Conservation (phyloP, 2,797 vertebrate species). For the Clarias platycephalus region DNA sequence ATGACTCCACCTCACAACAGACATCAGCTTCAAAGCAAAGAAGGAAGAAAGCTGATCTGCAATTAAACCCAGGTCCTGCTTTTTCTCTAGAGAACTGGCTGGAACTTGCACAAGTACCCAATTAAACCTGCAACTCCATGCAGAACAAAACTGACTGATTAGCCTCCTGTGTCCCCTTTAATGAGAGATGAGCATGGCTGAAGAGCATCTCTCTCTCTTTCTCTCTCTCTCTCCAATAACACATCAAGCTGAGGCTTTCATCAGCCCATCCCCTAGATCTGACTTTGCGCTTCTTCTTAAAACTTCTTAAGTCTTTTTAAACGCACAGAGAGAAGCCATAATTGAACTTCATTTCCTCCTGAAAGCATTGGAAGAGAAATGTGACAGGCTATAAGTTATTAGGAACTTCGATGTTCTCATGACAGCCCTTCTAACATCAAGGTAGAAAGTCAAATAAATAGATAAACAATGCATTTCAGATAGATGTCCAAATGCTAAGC, state of each 20-base stretch:
- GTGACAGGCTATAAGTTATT: constrained; percentile 38
- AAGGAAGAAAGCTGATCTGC: constrained; percentile 50
- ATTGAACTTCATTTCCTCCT: constrained; percentile 47
- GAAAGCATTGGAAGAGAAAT: constrained; percentile 40
- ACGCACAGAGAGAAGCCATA: constrained; percentile 30
- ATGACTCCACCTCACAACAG: constrained; percentile 20
- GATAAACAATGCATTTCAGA: constrained; percentile 20
- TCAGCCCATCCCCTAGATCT: constrained; percentile 24
- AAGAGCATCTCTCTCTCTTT: constrained; percentile 26
- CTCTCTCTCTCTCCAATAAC: constrained; percentile 24
- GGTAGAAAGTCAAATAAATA: constrained; percentile 15
- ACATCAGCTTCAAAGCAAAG: constrained; percentile 35
- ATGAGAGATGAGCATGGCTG: constrained; percentile 45
- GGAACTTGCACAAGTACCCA: constrained; percentile 47
- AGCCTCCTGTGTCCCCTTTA: constrained; percentile 50
- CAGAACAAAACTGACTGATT: constrained; percentile 57
- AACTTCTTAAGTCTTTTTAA: constrained; percentile 30
- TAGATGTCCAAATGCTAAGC: constrained; percentile 16
- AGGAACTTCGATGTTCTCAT: constrained; percentile 31
- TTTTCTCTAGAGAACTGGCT: constrained; percentile 33
- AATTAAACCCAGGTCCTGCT: constrained; percentile 50
- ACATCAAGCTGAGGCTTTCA: constrained; percentile 35
- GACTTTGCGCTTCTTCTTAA: constrained; percentile 9
- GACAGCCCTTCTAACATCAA: constrained; percentile 42
- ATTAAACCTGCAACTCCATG: constrained; percentile 51